Evolutionary conservation across 2,113 vertebrate genomes (phyloP), one percentile per base, ranked within the genome.

Genomic region (Phaethon lepturus): DNA sequence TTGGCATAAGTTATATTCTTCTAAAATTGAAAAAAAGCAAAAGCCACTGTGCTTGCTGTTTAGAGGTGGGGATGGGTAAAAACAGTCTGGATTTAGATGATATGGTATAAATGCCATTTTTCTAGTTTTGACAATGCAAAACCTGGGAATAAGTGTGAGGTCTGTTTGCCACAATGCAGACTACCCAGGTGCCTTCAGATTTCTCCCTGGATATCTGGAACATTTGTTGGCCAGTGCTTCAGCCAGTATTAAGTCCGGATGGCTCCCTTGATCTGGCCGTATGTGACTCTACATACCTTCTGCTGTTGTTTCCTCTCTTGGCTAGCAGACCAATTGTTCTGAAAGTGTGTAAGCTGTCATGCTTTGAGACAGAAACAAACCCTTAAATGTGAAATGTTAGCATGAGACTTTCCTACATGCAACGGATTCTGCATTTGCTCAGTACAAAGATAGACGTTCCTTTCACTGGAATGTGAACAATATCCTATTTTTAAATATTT

Each of bases 281-380:
- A 80, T 96, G 92, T 88, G 90, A 50, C 71, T 58, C 6, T 53
- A 82, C 63, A 55, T 6, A 86, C 71, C 93, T 95, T 95, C 92
- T 97, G 96, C 81, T 94, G 47, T 55, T 92, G 59, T 68, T 97
- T 96, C 86, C 82, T 94, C 50, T 83, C 79, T 86, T 96, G 95
- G 93, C 93, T 73, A 49, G 68, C 52, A 72, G 60, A 85, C 28
- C 52, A n/a, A 7, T 86, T 88, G 38, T 58, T 88, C 85, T 88
- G 75, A 33, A 73, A 79, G 19, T 38, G 40, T 90, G 29, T 75
- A 56, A 95, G 62, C 45, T 95, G 71, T 73, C 56, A 25, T 59
- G 67, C 38, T 73, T 71, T 69, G 82, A 88, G 77, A 62, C 22
- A 88, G 47, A 92, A 95, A 66, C 11, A 78, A 93, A 58, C 6